Evolutionary conservation across 2,888 invertebrate species (phyloP).

Genomic region (Dusona sp.): DNA sequence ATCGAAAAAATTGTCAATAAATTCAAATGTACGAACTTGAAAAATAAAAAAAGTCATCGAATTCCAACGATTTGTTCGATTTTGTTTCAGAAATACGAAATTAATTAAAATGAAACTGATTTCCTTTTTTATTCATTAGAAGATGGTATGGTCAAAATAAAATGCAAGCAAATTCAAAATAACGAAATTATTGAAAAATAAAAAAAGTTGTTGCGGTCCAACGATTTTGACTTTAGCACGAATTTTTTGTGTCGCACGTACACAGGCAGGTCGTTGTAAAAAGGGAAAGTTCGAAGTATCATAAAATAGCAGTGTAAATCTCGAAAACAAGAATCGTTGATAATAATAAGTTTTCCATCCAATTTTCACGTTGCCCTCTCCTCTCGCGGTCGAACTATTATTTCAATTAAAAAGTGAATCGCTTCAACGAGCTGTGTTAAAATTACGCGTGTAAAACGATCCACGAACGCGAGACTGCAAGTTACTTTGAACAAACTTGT

Average conservation of each 20-base stretch:
- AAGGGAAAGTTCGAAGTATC: neutral
- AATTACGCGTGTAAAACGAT: neutral
- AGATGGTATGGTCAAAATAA: no score
- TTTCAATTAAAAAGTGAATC: slow-evolving; percentile 24
- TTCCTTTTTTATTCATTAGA: no score
- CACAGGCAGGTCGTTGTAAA: neutral
- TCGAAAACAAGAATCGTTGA: neutral
- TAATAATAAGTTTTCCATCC: neutral
- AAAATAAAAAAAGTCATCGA: no score
- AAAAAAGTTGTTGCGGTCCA: neutral
- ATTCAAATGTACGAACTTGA: no score
- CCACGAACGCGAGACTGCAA: slow-evolving; percentile 33
- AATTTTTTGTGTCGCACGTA: neutral
- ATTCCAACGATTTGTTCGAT: no score
- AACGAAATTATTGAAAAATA: neutral
- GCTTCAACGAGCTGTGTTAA: slow-evolving; percentile 37
- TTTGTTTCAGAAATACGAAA: no score
- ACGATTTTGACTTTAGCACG: no score
- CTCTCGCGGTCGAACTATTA: slow-evolving; percentile 14
- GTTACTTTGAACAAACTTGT: neutral
- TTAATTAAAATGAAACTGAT: no score
- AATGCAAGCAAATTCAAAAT: no score
- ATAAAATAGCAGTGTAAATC: neutral
- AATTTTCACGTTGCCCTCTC: neutral
- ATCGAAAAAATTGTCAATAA: no score